Conservation (phyloP, 2,113 vertebrate species). For the Myrmecophaga tridactyla region DNA sequence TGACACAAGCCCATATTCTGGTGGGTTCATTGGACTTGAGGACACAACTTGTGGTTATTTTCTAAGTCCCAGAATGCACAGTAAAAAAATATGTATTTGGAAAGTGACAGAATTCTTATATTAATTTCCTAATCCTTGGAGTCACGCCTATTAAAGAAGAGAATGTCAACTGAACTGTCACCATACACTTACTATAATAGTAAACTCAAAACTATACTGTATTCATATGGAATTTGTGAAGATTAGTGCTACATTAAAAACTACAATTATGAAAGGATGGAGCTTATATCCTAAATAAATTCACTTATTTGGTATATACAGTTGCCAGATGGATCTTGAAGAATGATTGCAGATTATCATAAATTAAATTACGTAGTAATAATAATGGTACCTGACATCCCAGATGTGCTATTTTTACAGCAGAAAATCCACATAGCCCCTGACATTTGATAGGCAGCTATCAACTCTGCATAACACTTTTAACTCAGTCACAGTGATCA, state of each 20-base stretch:
- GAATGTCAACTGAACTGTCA: background rate
- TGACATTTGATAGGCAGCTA: background rate
- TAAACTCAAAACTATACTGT: background rate
- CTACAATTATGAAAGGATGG: background rate
- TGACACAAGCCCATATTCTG: background rate
- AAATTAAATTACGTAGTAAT: background rate
- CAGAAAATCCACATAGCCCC: background rate
- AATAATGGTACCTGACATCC: background rate
- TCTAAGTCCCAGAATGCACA: background rate
- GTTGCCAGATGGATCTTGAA: background rate
- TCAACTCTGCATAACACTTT: background rate
- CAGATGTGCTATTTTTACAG: background rate
- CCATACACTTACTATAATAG: background rate
- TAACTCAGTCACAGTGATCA: background rate
- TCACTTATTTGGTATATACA: background rate
- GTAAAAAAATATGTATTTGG: background rate
- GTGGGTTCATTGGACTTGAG: background rate
- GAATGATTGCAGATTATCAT: background rate
- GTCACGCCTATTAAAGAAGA: background rate
- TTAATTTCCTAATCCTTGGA: background rate
- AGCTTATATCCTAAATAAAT: background rate
- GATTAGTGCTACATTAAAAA: background rate
- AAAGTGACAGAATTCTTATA: background rate
- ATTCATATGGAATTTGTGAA: background rate
- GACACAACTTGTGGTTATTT: background rate